Evolutionary conservation across 2,113 vertebrate genomes (phyloP), one percentile per base, ranked within the genome.

Genomic region (Triplophysa siluroides): DNA sequence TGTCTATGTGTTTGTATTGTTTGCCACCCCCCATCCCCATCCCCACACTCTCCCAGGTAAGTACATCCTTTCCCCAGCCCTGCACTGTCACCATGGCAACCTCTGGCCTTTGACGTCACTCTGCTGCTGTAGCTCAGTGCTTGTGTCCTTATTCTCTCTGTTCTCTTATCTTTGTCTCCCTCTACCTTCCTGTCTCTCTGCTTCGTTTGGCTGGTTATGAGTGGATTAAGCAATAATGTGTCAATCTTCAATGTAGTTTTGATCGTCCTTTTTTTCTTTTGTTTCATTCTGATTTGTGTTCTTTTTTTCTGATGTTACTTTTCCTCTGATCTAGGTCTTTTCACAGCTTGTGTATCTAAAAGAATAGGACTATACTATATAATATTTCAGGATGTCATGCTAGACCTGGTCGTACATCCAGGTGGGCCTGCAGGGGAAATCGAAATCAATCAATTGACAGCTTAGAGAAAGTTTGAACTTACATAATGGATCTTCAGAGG

Each of bases 181-280:
- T 64, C 50, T 76, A 41, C 76, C 72, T 81, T 23, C 54, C 62
- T 78, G 83, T 94, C 91, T 94, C 93, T 96, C 93, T 96, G 95
- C 96, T 98, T 98, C 95, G 95, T 97, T 98, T 98, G 96, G 97
- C 96, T 98, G 96, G 95, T 98, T 98, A 97, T 97, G 96, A 98
- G 96, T 98, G 96, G 94, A 97, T 96, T 97, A 96, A 95, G 95
- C 91, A 94, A 96, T 88, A 93, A 93, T 33, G 93, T 95, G 91
- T 84, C 67, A 91, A 94, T 95, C 93, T 96, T 90, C 94, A 94
- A 94, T 94, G 92, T 97, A 98, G 95, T 96, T 90, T 94, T 88
- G 88, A 93, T 94, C 96, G 94, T 95, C 95, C 95, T 88, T 93
- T 84, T 79, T 86, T 88, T 84, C 79, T 91, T 89, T 91, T 74